Evolutionary conservation across 2,888 invertebrate genomes (phyloP), one percentile per base, ranked within the genome.

Genomic region (Mythimna ferrago): DNA sequence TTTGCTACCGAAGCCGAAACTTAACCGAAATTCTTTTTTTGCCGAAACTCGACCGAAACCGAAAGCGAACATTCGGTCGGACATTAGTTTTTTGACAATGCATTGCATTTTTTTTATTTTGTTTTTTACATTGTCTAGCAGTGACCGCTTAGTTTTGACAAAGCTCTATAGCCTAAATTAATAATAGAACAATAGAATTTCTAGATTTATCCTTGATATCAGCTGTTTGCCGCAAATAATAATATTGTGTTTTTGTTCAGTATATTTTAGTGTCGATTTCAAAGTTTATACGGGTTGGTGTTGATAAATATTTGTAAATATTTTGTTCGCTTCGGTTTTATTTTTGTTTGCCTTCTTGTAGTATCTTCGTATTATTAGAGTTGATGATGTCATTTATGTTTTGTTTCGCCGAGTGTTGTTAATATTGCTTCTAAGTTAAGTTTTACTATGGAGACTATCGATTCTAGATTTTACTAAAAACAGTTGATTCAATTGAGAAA

Each of bases 211-310:
- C 38, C 10, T 21, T 56, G 14, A 14, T 6, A 19, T 5, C 6
- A 21, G 32, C 56, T 21, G 41, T 57, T 57, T 57, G 48, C 32
- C 56, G 56, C 57, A 73, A 71, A 53, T n/a, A 19, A 32, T 32
- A 32, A n/a, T n/a, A n/a, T 41, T 51, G 26, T 51, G n/a, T 57
- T 75, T 62, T 74, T 48, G 51, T 21, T 44, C 48, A 2, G 6
- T 54, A 16, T 19, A 44, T 56, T 44, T 44, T 48, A 38, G 51
- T 73, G 38, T 58, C 53, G 26, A 14, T 21, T 26, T 38, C 14
- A 69, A 61, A 61, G 76, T 54, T 48, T 54, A 54, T 77, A 19
- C 10, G 51, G 54, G 72, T 51, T 35, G 14, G 35, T 35, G 35
- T 57, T n/a, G 2, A 57, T 66, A 19, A 62, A 62, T 53, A n/a